These are phyloP conservation scores for Atta colombica DNA, from an alignment of 1,140 invertebrate genomes.

Conservation along the genomic window DNA sequence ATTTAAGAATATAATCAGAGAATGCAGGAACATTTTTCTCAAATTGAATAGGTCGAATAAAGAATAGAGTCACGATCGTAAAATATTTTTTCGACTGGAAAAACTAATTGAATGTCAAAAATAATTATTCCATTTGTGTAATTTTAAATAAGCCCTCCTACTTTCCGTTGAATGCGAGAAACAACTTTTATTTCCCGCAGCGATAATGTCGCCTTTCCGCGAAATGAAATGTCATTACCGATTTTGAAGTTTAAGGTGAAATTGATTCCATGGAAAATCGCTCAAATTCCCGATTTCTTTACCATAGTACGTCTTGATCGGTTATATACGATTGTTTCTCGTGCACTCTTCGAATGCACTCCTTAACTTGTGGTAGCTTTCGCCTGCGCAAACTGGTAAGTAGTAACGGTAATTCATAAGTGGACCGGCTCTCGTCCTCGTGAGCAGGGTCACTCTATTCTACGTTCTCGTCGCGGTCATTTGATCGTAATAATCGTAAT, in stretches of 20 bases:
- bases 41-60: background rate
- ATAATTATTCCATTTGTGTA: background rate
- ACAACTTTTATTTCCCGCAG: background rate
- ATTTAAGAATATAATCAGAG: background rate
- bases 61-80: background rate
- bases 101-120: background rate
- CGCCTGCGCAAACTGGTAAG: slow-evolving; percentile 43
- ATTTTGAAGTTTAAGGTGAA: background rate
- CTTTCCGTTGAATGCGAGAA: background rate
- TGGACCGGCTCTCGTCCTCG: slow-evolving; percentile 42
- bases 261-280: background rate
- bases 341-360: background rate
- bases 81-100: background rate
- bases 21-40: background rate
- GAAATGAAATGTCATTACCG: background rate
- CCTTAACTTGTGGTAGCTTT: slow-evolving; percentile 15
- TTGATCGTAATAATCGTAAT: slow-evolving; percentile 70
- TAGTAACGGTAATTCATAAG: slow-evolving; percentile 63
- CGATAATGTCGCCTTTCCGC: background rate
- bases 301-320: background rate
- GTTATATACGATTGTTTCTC: background rate
- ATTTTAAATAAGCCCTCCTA: background rate
- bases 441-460: slow-evolving; percentile 23
- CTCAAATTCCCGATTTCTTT: background rate
- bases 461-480: slow-evolving; percentile 44